Conservation (phyloP, 1,140 invertebrate genomes). For the Gryon sp. region DNA sequence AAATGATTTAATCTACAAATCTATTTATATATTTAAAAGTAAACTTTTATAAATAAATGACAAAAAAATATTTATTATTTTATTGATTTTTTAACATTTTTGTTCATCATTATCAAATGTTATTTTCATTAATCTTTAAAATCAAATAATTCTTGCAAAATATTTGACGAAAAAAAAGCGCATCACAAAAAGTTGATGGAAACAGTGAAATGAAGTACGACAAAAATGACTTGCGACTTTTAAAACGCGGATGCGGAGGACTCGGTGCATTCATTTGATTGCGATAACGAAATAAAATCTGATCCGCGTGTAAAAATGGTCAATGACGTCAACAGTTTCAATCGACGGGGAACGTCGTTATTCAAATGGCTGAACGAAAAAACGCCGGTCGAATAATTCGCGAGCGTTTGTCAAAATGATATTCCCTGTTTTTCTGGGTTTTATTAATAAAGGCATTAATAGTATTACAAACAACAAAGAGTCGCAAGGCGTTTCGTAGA, state of each 20-base stretch:
- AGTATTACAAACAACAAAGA: slow-evolving; percentile 63
- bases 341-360: slow-evolving; percentile 4
- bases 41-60: not conserved
- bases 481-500: slow-evolving; percentile 46
- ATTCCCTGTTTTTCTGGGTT: slow-evolving; percentile 40
- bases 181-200: too few relatives aligned
- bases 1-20: too few relatives aligned
- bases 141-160: too few relatives aligned
- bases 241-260: not conserved
- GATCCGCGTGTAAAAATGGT: slow-evolving; percentile 22
- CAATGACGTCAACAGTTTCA: slow-evolving; percentile 13
- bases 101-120: too few relatives aligned
- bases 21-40: too few relatives aligned
- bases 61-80: too few relatives aligned
- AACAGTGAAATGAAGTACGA: not conserved
- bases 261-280: slow-evolving; percentile 3
- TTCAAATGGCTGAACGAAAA: slow-evolving; percentile 27
- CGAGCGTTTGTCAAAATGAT: slow-evolving; percentile 33
- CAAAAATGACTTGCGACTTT: not conserved
- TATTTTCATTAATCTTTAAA: too few relatives aligned
- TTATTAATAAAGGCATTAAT: slow-evolving; percentile 62
- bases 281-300: slow-evolving; percentile 19
- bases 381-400: slow-evolving; percentile 24
- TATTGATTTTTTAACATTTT: too few relatives aligned
- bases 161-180: too few relatives aligned